A percentile compares a stretch with the other conserved stretches of the same genome.
These are phyloP conservation scores for Pollenia angustigena DNA, from an alignment of 2,888 invertebrate species.

Conservation along the genomic window DNA sequence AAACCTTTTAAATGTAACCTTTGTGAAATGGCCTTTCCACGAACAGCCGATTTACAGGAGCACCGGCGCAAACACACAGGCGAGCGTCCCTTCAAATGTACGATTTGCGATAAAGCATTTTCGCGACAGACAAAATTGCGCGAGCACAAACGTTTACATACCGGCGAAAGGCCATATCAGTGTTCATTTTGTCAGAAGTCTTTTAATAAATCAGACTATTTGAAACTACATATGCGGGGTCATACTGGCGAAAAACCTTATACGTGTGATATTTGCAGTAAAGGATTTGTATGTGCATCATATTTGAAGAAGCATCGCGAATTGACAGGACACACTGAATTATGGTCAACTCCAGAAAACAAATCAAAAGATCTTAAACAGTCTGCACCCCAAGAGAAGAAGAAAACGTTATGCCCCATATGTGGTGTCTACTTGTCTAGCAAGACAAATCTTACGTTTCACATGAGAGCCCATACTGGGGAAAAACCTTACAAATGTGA, in stretches of 20 bases:
- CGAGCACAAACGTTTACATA: conserved; percentile 86
- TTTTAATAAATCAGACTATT: conserved; percentile 89
- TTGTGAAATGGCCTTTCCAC: conserved; percentile 84
- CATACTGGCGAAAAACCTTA: conserved; percentile 86
- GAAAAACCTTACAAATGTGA: conserved; percentile 88
- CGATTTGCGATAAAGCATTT: conserved; percentile 84
- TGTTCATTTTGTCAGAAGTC: conserved; percentile 85
- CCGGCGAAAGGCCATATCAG: conserved; percentile 86
- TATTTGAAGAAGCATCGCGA: conserved; percentile 87
- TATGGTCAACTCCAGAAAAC: conserved; percentile 4
- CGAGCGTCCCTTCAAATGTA: conserved; percentile 85
- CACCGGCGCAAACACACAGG: conserved; percentile 87
- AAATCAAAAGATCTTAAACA: conserved; percentile 10
- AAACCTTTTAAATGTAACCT: conserved; percentile 85
- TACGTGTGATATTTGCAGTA: conserved; percentile 78
- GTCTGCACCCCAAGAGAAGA: conserved; percentile 54
- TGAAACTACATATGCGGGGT: conserved; percentile 88
- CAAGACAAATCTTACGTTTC: conserved; percentile 86
- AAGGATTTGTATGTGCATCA: conserved; percentile 86
- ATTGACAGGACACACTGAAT: neutral
- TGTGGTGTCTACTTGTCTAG: conserved; percentile 84
- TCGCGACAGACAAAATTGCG: conserved; percentile 87
- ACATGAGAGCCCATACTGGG: conserved; percentile 88
- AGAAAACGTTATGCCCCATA: neutral
- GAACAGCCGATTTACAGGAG: conserved; percentile 87